Evolutionary conservation across 2,797 vertebrate species (phyloP).

Genomic region (Coreius guichenoti): DNA sequence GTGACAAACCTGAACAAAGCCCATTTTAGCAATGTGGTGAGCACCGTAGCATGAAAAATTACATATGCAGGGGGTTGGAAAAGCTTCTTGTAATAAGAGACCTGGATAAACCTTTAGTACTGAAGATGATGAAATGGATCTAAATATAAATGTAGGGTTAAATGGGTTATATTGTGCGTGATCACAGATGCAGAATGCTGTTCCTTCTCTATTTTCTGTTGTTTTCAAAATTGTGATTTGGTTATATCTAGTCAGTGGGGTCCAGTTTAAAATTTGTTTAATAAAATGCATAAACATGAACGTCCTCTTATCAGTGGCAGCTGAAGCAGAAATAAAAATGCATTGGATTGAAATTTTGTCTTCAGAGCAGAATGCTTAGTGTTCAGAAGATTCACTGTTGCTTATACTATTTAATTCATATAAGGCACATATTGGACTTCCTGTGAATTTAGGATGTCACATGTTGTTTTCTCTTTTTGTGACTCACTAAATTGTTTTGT

Average conservation of each 20-base stretch:
- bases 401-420: conserved; percentile 18
- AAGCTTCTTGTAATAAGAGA: conserved; percentile 34
- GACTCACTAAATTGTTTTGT: conserved; percentile 39
- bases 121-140: conserved; percentile 22
- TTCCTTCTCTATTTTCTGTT: neutral
- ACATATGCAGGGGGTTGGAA: conserved; percentile 30
- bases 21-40: conserved; percentile 9
- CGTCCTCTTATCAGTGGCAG: neutral
- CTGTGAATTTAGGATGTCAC: neutral
- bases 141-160: conserved; percentile 17
- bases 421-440: conserved; percentile 8
- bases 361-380: neutral
- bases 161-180: neutral
- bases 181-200: neutral
- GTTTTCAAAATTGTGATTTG: no score
- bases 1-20: conserved; percentile 36
- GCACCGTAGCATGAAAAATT: conserved; percentile 24
- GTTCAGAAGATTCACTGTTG: neutral
- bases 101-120: conserved; percentile 4
- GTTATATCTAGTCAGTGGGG: no score
- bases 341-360: neutral
- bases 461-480: conserved; percentile 10
- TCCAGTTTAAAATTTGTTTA: no score
- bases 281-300: neutral
- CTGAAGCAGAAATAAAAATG: neutral